phyloP scores from a whole-genome alignment of 2,113 vertebrate genomes.

The Symphodus melops region DNA sequence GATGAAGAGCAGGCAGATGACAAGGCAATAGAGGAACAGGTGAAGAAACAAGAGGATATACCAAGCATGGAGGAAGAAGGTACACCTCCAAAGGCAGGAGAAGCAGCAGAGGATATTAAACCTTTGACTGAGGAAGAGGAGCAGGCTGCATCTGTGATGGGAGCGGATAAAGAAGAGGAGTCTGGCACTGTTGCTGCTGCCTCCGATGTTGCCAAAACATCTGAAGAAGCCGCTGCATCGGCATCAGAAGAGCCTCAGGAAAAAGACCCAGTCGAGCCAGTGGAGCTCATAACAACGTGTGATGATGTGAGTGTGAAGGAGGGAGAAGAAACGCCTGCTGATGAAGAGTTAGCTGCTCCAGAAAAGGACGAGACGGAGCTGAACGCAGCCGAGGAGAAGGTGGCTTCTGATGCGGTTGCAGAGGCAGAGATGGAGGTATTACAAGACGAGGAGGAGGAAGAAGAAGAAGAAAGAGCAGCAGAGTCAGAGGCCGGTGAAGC shows the following conservation, averaged over 20 bases:
- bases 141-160: not conserved
- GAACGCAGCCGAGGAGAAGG: not conserved
- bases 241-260: not conserved
- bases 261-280: too few relatives aligned
- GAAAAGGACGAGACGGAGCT: not conserved
- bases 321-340: not conserved
- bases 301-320: not conserved
- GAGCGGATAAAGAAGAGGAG: not conserved
- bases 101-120: slow-evolving; percentile 4
- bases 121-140: not conserved
- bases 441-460: not conserved
- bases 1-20: not conserved
- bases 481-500: not conserved
- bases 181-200: not conserved
- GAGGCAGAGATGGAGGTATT: not conserved
- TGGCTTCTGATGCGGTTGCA: not conserved
- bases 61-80: not conserved
- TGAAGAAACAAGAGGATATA: not conserved
- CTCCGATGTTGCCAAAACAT: not conserved
- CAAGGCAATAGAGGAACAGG: not conserved
- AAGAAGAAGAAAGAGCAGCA: not conserved
- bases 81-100: not conserved
- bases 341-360: not conserved
- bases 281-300: slow-evolving; percentile 27
- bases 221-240: not conserved